Percentiles rank a stretch among this genome's conserved stretches.
Conservation (phyloP, 2,888 invertebrate species). For the Eremobia ochroleuca region DNA sequence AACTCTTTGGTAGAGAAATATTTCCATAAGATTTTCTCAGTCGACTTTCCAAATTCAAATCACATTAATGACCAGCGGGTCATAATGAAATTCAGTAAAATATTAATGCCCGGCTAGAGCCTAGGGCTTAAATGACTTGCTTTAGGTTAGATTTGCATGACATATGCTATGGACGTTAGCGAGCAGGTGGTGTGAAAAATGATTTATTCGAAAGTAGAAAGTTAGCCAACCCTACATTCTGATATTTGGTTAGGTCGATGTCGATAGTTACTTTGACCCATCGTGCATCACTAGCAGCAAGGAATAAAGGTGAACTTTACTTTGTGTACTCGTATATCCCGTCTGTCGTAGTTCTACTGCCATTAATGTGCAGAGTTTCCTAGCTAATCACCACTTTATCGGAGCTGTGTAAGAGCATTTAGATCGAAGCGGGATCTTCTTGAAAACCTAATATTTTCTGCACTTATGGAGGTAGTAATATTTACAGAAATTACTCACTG, state of each 20-base stretch:
- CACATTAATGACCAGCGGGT: no score
- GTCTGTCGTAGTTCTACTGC: constrained; percentile 19
- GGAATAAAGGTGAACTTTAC: constrained; percentile 55
- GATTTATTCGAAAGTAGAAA: background rate
- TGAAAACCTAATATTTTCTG: constrained; percentile 29
- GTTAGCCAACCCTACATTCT: background rate
- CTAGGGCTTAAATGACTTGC: no score
- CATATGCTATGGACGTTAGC: no score
- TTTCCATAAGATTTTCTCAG: no score
- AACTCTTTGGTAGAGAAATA: no score
- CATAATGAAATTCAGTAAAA: no score
- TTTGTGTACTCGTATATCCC: constrained; percentile 43
- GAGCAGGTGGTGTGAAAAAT: no score
- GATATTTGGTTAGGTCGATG: background rate
- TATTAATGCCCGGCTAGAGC: no score
- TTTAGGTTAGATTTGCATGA: no score
- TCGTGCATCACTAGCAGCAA: constrained; percentile 36
- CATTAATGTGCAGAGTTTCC: constrained; percentile 55
- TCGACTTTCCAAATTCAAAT: no score
- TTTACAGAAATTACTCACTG: constrained; percentile 8
- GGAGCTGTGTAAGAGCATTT: constrained; percentile 29
- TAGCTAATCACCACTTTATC: constrained; percentile 60
- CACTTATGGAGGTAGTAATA: constrained; percentile 3
- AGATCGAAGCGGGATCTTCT: constrained; percentile 28
- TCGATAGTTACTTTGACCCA: background rate